Percentiles rank a stretch among this genome's conserved stretches.
Evolutionary conservation across 2,888 invertebrate species (phyloP).

Genomic region (Aleiodes testaceus): DNA sequence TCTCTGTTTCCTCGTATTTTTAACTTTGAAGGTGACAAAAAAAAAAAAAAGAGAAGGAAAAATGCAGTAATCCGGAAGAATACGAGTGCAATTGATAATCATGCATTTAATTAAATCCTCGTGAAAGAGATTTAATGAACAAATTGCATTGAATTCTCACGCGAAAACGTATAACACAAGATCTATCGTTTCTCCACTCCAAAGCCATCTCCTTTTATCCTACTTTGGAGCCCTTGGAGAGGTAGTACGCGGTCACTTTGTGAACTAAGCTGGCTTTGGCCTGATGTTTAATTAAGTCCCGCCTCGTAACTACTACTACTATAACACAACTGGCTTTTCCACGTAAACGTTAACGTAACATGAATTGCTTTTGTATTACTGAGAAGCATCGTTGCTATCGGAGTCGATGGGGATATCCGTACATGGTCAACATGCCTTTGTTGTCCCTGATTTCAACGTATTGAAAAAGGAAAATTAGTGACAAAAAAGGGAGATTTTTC

Average conservation of each 20-base stretch:
- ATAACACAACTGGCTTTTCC: constrained; percentile 58
- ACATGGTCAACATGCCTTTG: constrained; percentile 26
- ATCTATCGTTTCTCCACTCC: constrained; percentile 27
- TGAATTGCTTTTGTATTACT: constrained; percentile 31
- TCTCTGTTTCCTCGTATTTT: not conserved
- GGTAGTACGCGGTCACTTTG: constrained; percentile 71
- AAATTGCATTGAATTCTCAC: constrained; percentile 13
- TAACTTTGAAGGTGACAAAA: not conserved
- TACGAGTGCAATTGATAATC: not conserved
- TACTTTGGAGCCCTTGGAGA: constrained; percentile 38
- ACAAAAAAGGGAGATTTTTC: not conserved
- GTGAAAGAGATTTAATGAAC: constrained; percentile 1
- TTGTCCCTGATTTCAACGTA: constrained; percentile 10
- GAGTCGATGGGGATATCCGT: constrained; percentile 27
- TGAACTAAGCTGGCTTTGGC: constrained; percentile 71
- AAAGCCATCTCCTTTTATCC: constrained; percentile 23
- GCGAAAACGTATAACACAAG: constrained; percentile 13
- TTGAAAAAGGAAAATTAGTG: not conserved
- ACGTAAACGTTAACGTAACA: constrained; percentile 37
- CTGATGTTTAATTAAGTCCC: constrained; percentile 73
- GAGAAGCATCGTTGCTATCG: constrained; percentile 14
- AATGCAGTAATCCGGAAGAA: not conserved
- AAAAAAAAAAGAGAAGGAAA: constrained; percentile 2
- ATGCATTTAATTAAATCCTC: not conserved
- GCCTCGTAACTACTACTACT: constrained; percentile 64